phyloP scores from a whole-genome alignment of 2,797 vertebrate genomes.

The Sebastes reedi region DNA sequence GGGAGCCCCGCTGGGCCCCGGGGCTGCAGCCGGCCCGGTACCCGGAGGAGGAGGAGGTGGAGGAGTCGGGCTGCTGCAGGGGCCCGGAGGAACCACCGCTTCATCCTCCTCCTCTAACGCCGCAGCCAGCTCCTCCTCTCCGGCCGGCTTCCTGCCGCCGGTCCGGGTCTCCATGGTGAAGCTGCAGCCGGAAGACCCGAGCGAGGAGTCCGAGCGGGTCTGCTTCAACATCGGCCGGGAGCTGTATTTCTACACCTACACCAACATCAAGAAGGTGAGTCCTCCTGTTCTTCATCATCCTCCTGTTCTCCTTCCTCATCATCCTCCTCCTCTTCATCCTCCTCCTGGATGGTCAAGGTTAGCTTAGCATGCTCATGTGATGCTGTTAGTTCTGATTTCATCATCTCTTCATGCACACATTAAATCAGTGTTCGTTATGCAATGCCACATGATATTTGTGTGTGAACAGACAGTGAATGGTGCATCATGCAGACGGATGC shows the following conservation, averaged over 20 bases:
- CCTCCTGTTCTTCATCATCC: not conserved
- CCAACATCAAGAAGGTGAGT: conserved; percentile 90
- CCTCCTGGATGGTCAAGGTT: not conserved
- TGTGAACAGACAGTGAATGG: too few relatives aligned
- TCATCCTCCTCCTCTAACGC: conserved; percentile 73
- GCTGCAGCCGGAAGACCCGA: conserved; percentile 86
- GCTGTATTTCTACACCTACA: conserved; percentile 92
- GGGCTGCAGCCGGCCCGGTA: conserved; percentile 74
- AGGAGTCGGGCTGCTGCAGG: conserved; percentile 83
- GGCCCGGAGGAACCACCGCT: conserved; percentile 77
- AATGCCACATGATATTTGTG: too few relatives aligned
- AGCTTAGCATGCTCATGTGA: not conserved
- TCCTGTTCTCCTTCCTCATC: not conserved
- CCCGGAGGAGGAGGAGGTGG: conserved; percentile 69
- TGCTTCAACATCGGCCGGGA: conserved; percentile 94
- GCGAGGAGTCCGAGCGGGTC: conserved; percentile 89
- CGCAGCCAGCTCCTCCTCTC: conserved; percentile 83
- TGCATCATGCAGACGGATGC: too few relatives aligned
- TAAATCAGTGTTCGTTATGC: too few relatives aligned
- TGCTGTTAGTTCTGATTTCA: not conserved
- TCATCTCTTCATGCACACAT: not conserved
- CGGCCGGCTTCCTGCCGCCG: conserved; percentile 85
- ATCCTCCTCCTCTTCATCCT: not conserved
- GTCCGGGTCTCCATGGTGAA: conserved; percentile 92
- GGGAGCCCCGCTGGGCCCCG: conserved; percentile 78